Conservation (phyloP, 2,888 invertebrate species). For the Girardia tigrina region DNA sequence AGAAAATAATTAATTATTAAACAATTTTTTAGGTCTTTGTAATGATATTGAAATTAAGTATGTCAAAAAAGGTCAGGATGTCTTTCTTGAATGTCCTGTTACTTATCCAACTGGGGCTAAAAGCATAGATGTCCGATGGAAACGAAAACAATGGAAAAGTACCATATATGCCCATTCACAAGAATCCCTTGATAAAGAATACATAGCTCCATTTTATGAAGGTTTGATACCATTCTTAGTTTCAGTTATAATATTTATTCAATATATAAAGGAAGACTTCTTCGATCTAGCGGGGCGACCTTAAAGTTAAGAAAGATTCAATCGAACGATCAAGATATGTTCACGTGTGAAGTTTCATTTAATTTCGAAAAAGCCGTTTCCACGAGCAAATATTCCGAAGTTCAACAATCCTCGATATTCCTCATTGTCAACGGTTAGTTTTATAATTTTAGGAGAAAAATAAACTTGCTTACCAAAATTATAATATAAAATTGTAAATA, state of each 20-base stretch:
- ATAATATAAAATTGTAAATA: too few species aligned
- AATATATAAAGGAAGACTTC: constrained; percentile 29
- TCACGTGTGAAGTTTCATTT: constrained; percentile 28
- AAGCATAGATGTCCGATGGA: constrained; percentile 19
- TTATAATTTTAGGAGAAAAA: too few species aligned
- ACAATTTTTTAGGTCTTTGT: background rate
- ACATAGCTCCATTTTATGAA: background rate
- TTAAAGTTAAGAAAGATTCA: constrained; percentile 24
- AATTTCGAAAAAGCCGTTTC: background rate
- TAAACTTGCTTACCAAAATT: too few species aligned
- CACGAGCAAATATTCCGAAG: constrained; percentile 7
- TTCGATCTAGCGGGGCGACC: constrained; percentile 14
- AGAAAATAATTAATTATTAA: too few species aligned
- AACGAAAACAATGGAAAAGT: background rate
- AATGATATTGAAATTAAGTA: background rate
- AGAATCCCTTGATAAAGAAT: background rate
- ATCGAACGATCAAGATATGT: constrained; percentile 26
- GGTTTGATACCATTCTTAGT: too few species aligned
- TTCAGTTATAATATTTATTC: too few species aligned
- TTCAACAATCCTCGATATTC: constrained; percentile 7
- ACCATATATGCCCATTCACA: background rate
- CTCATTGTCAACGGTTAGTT: constrained; percentile 27
- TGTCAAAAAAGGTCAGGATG: constrained; percentile 19
- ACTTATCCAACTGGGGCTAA: constrained; percentile 28
- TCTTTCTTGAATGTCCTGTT: constrained; percentile 17